These are phyloP conservation scores for Condylura cristata DNA, from an alignment of 2,113 vertebrate species.

Conservation along the genomic window DNA sequence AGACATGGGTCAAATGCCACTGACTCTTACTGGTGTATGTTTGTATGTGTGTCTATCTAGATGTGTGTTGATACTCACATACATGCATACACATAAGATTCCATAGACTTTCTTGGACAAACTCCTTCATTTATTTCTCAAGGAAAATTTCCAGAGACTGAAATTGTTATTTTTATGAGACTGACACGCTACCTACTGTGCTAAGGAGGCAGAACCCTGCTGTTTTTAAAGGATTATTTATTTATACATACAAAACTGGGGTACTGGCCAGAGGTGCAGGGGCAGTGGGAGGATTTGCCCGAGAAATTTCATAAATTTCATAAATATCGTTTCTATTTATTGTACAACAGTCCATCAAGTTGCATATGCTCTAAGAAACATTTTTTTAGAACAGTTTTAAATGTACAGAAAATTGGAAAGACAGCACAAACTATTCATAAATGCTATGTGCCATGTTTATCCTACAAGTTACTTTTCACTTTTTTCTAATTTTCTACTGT, in stretches of 20 bases:
- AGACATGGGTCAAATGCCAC: background rate
- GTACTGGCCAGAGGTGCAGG: too few relatives aligned
- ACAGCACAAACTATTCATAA: background rate
- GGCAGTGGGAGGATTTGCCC: too few relatives aligned
- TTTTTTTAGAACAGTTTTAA: background rate
- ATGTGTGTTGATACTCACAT: background rate
- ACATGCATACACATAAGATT: background rate
- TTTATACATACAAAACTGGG: too few relatives aligned
- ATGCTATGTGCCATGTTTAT: background rate
- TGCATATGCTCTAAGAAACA: background rate
- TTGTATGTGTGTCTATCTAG: background rate
- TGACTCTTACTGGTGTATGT: background rate
- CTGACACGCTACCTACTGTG: too few relatives aligned
- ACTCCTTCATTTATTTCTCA: background rate
- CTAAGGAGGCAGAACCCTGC: too few relatives aligned
- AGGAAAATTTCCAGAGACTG: constrained; percentile 1
- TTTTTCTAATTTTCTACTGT: constrained; percentile 11
- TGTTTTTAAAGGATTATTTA: too few relatives aligned
- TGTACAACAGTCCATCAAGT: background rate
- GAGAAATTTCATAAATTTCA: too few relatives aligned
- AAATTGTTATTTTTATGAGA: background rate
- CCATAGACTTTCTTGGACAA: background rate
- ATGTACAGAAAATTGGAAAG: background rate
- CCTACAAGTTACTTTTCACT: background rate
- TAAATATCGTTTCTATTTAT: background rate